phyloP scores from a whole-genome alignment of 1,140 invertebrate genomes.

The Amyelois transitella region DNA sequence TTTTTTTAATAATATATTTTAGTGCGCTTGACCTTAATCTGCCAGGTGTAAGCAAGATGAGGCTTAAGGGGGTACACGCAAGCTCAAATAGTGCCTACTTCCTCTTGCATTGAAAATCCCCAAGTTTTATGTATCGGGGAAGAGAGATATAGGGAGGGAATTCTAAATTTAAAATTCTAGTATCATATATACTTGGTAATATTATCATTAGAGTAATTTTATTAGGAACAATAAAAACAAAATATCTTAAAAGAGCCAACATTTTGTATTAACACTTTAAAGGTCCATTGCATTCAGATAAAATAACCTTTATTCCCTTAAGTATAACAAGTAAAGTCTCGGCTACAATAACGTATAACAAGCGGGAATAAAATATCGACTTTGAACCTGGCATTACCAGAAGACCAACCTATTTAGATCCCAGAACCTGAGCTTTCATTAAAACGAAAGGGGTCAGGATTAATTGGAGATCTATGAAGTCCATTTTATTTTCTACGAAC shows the following conservation, averaged over 20 bases:
- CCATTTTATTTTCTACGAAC: constrained; percentile 40
- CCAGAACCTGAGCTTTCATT: background rate
- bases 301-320: constrained; percentile 41
- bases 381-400: constrained; percentile 15
- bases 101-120: too few relatives aligned
- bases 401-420: background rate
- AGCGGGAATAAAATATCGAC: constrained; percentile 63
- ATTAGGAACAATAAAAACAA: background rate
- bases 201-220: too few relatives aligned
- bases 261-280: constrained; percentile 30
- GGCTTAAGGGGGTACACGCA: too few relatives aligned
- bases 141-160: too few relatives aligned
- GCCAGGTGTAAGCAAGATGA: too few relatives aligned
- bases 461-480: constrained; percentile 20
- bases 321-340: constrained; percentile 52
- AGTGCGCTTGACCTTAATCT: too few relatives aligned
- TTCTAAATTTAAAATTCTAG: too few relatives aligned
- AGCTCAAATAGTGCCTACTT: too few relatives aligned
- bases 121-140: too few relatives aligned
- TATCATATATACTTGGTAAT: too few relatives aligned
- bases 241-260: background rate
- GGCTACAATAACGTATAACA: constrained; percentile 59
- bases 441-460: constrained; percentile 3
- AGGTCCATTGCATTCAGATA: constrained; percentile 33
- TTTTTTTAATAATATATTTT: too few relatives aligned